A percentile compares a stretch with the other conserved stretches of the same genome.
Evolutionary conservation across 2,113 vertebrate genomes (phyloP).

Genomic region (Python bivittatus): DNA sequence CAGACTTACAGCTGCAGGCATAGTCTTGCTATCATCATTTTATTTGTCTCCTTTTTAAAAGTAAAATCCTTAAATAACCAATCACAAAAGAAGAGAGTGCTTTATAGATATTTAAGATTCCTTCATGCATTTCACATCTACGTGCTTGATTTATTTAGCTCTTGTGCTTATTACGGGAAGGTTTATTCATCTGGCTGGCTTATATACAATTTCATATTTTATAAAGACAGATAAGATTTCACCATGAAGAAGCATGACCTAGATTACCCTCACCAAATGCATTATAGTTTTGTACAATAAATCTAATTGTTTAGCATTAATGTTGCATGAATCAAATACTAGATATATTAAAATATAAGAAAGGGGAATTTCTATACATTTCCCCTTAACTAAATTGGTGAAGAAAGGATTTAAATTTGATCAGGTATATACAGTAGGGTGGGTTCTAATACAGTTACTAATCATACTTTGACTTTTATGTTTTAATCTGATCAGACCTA

Average conservation of each 20-base stretch:
- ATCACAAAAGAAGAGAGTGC: neutral
- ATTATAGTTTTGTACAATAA: neutral
- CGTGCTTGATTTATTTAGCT: slow-evolving; percentile 1
- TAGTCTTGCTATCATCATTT: slow-evolving; percentile 23
- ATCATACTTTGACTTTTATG: neutral
- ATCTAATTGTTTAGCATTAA: neutral
- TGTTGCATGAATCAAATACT: neutral
- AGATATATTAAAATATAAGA: neutral
- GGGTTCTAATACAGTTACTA: neutral
- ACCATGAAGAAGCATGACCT: neutral
- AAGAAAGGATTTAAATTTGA: neutral
- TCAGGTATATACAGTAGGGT: neutral
- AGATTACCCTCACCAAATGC: neutral
- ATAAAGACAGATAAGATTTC: neutral
- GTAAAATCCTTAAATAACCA: slow-evolving; percentile 24
- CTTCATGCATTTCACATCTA: slow-evolving; percentile 8
- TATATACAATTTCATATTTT: slow-evolving; percentile 5
- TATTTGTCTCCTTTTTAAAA: slow-evolving; percentile 27
- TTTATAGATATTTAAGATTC: slow-evolving; percentile 15
- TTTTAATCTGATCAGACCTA: neutral
- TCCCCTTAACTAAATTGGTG: neutral
- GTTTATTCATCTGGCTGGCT: neutral
- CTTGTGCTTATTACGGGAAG: neutral
- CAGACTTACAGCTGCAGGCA: slow-evolving; percentile 27
- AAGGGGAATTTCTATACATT: neutral